Conservation (phyloP, 2,113 vertebrate genomes). For the Zeus faber region DNA sequence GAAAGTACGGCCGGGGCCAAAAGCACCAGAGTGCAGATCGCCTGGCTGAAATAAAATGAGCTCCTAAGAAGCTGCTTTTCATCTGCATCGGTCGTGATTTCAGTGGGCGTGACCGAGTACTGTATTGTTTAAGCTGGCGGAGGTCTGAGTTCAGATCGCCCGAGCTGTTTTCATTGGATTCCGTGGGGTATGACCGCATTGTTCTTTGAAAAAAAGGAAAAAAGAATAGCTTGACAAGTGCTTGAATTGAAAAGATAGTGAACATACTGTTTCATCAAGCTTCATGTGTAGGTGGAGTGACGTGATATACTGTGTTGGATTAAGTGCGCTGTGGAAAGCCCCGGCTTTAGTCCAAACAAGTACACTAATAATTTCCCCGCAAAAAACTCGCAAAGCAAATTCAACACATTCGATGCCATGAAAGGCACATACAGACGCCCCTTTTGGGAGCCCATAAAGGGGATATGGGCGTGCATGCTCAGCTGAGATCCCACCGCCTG, state of each 20-base stretch:
- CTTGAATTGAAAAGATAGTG: conserved; percentile 12
- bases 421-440: no score
- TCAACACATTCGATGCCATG: no score
- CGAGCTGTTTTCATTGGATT: conserved; percentile 28
- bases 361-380: no score
- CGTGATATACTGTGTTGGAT: no score
- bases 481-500: conserved; percentile 25
- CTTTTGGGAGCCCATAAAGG: conserved; percentile 43
- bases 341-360: no score
- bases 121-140: conserved; percentile 14
- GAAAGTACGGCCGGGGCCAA: conserved; percentile 17
- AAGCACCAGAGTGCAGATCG: conserved; percentile 24
- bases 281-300: conserved; percentile 1
- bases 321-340: no score
- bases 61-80: conserved; percentile 30
- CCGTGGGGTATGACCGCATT: conserved; percentile 16
- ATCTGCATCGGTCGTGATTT: conserved; percentile 35
- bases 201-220: conserved; percentile 2
- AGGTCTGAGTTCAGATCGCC: conserved; percentile 31
- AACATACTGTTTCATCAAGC: conserved; percentile 8
- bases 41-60: conserved; percentile 10
- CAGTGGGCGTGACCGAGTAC: conserved; percentile 21
- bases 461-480: conserved; percentile 35
- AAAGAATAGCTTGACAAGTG: no score
- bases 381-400: no score